Percentiles rank a stretch among this genome's conserved stretches.
Evolutionary conservation across 2,797 vertebrate genomes (phyloP).

Genomic region (Alauda arvensis): DNA sequence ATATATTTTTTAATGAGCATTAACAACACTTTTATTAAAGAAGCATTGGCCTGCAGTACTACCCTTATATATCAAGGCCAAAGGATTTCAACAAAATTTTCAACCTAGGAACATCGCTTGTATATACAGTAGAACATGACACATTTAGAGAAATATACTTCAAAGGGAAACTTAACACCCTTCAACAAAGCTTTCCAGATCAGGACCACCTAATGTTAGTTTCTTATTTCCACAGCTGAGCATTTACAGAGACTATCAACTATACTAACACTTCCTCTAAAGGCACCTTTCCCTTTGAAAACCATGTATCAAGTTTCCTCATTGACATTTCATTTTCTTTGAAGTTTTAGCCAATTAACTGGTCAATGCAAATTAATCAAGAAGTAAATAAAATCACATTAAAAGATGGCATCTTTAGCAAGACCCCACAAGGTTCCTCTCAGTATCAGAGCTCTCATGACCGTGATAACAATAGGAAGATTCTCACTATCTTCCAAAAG

Average conservation of each 20-base stretch:
- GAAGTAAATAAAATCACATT: background rate
- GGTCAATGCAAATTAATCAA: background rate
- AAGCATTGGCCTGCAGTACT: background rate
- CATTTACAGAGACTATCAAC: background rate
- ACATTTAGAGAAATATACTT: background rate
- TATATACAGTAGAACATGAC: background rate
- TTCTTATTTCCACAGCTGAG: background rate
- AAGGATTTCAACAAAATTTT: background rate
- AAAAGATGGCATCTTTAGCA: background rate
- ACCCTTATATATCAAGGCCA: background rate
- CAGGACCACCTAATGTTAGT: background rate
- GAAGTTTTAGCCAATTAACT: background rate
- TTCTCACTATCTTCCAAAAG: background rate
- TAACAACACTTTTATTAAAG: background rate
- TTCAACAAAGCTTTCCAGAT: background rate
- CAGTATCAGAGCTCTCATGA: background rate
- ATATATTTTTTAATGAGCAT: background rate
- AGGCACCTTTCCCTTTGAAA: slow-evolving; percentile 5
- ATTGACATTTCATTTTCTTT: background rate
- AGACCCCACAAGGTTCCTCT: background rate
- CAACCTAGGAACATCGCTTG: background rate
- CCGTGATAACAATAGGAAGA: background rate
- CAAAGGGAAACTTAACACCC: background rate
- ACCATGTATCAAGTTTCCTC: background rate
- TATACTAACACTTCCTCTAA: background rate